Base-by-base conservation (phyloP, 2,113 vertebrate genomes). In the Scomber colias region DNA sequence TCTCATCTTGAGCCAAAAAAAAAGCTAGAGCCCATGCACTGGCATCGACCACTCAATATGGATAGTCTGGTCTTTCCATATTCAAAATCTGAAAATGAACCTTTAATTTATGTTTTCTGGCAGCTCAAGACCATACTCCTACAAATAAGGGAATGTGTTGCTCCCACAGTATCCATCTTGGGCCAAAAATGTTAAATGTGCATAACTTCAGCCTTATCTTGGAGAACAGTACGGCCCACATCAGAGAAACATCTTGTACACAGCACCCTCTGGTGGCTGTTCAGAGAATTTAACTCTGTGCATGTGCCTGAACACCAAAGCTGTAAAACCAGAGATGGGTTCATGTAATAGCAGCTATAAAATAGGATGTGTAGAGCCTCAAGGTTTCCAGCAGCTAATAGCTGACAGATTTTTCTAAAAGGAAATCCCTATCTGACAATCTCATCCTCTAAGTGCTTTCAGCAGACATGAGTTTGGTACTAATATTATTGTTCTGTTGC, bases 251-350 rank as follows among this genome's bases (percentile, higher is more conserved):
- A 5, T 50, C 82, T 90, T 86, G 92, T 56, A 59, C 57, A 91
- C 88, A 91, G 92, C 89, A 56, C 19, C 92, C 90, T 93, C 94
- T 94, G 84, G 89, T 93, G 94, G 92, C 24, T 24, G 30, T 10
- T 48, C 17, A 13, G 57, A 51, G 83, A 67, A 87, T 0, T 63
- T 24, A 2, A 48, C 35, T 14, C 35, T 48, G 27, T 31, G 14
- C 51, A 46, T 40, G 30, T 31, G 55, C n/a, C 50, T 35, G 56
- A 57, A 57, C 3, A 21, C 40, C 59, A 15, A 35, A 70, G 61
- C 54, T 50, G 49, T 59, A 86, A 71, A 82, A 83, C 53, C 64
- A 68, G 27, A 70, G 68, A 53, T 15, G 44, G 57, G 13, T 60
- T 80, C 30, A 59, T 70, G 72, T 77, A 79, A 80, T 63, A 68